Conservation (phyloP, 2,113 vertebrate species). For the Tachycineta bicolor region DNA sequence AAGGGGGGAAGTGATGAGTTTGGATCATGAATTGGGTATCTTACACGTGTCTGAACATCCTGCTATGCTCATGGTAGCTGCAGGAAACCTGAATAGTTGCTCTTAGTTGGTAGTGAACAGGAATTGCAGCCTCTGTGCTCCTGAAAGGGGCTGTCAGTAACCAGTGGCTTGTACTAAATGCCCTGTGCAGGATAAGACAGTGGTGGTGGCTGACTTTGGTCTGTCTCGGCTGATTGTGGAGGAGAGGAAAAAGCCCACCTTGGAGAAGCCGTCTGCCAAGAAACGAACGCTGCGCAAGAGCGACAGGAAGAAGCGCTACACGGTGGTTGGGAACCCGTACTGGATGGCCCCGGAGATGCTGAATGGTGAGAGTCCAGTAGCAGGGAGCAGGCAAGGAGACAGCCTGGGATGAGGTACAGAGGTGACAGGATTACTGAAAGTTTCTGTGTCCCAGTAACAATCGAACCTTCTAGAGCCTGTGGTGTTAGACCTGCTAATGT, state of each 20-base stretch:
- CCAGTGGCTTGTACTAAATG: not conserved
- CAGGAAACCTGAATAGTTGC: not conserved
- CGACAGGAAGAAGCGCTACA: constrained; percentile 94
- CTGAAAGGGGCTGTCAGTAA: not conserved
- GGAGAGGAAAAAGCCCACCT: constrained; percentile 85
- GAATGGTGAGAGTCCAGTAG: constrained; percentile 80
- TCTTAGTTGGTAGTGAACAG: not conserved
- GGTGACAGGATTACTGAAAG: not conserved
- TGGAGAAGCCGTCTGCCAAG: constrained; percentile 86
- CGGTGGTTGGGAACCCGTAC: constrained; percentile 95
- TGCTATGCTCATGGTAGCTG: not conserved
- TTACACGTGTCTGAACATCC: not conserved
- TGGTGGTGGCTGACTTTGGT: constrained; percentile 96
- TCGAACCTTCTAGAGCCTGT: not conserved
- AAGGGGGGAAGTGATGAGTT: not conserved
- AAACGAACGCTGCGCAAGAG: constrained; percentile 87
- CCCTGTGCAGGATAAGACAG: constrained; percentile 86
- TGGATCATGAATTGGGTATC: not conserved
- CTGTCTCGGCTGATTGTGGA: constrained; percentile 91
- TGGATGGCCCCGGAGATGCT: constrained; percentile 99
- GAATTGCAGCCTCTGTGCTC: not conserved
- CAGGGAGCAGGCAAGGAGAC: not conserved
- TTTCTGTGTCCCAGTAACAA: not conserved
- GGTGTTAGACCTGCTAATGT: not conserved
- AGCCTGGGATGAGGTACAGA: not conserved